Evolutionary conservation across 2,797 vertebrate genomes (phyloP).

Genomic region (Squalus acanthias): DNA sequence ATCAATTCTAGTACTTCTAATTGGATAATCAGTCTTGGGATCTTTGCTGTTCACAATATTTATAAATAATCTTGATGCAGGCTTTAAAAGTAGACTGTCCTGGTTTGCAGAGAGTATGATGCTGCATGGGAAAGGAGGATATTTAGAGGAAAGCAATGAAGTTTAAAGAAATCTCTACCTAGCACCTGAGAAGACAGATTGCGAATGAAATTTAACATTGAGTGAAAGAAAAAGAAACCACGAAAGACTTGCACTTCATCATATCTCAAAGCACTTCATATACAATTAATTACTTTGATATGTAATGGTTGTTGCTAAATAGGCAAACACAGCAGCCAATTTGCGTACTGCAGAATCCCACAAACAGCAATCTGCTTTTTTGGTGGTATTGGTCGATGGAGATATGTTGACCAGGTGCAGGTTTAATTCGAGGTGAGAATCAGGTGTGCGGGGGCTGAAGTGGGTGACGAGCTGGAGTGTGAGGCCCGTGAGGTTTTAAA

Average conservation of each 20-base stretch:
- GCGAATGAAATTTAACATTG: not conserved
- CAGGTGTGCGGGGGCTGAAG: not conserved
- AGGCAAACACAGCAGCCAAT: not conserved
- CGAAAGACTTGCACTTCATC: not conserved
- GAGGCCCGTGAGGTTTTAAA: not conserved
- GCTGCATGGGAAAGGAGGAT: not conserved
- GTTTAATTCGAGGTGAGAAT: not conserved
- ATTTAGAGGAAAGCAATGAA: not conserved
- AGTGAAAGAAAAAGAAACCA: not conserved
- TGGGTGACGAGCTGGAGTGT: not conserved
- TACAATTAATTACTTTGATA: not conserved
- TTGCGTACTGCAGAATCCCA: not conserved
- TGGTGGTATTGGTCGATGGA: not conserved
- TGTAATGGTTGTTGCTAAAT: not conserved
- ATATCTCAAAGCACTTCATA: not conserved
- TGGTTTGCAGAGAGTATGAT: not conserved
- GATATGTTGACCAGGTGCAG: not conserved
- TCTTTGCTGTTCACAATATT: not conserved
- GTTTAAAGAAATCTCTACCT: not conserved
- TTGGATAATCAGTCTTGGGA: not conserved
- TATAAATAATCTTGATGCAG: not conserved
- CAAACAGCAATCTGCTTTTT: not conserved
- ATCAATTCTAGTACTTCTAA: not conserved
- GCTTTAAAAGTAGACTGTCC: not conserved
- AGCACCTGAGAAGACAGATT: not conserved